A percentile compares a stretch with the other conserved stretches of the same genome.
phyloP scores from a whole-genome alignment of 2,797 vertebrate species.

The Hyperoplus immaculatus region DNA sequence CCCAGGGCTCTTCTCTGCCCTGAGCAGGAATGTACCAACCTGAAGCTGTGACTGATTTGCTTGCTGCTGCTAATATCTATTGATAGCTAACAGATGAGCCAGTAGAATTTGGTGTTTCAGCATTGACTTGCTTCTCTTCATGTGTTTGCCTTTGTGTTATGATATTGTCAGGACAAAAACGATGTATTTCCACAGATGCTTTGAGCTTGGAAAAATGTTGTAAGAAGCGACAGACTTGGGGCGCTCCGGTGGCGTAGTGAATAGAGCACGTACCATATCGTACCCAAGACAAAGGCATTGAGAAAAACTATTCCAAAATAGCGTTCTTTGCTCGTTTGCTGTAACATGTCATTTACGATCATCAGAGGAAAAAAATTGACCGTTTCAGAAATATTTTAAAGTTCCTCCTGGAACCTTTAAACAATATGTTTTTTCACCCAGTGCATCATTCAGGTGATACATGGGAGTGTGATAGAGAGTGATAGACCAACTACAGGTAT shows the following conservation, averaged over 20 bases:
- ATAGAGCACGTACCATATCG: too few relatives aligned
- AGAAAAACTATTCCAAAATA: too few relatives aligned
- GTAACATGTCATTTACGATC: too few relatives aligned
- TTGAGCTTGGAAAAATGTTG: not conserved
- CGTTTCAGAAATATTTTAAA: too few relatives aligned
- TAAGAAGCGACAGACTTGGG: not conserved
- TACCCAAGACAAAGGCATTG: too few relatives aligned
- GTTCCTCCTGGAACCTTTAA: too few relatives aligned
- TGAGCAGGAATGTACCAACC: conserved; percentile 22
- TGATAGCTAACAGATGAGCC: conserved; percentile 1
- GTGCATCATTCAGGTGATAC: not conserved
- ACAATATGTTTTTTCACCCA: too few relatives aligned
- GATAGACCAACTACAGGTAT: not conserved
- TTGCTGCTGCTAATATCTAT: conserved; percentile 22
- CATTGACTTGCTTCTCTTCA: not conserved
- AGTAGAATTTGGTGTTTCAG: not conserved
- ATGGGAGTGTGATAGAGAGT: not conserved
- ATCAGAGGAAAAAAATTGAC: too few relatives aligned
- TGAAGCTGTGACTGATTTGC: conserved; percentile 11
- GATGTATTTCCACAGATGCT: not conserved
- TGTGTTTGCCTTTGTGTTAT: not conserved
- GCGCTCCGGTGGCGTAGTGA: too few relatives aligned
- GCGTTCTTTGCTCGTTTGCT: too few relatives aligned
- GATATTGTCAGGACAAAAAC: not conserved
- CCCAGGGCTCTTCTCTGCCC: conserved; percentile 20